Conservation (phyloP, 2,797 vertebrate genomes). For the Eurystomus glaucurus region DNA sequence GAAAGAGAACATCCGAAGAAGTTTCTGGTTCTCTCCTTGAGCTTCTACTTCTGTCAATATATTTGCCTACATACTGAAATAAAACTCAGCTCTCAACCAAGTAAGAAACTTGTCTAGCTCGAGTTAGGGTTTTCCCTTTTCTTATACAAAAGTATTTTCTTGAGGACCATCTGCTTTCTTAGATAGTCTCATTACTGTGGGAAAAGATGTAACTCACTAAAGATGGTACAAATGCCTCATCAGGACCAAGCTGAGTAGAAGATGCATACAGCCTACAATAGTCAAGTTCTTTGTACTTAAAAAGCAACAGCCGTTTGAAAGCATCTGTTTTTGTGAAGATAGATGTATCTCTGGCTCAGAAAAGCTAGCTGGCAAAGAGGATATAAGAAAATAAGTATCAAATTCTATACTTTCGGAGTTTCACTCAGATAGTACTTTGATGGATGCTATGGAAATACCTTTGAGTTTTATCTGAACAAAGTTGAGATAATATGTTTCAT, state of each 20-base stretch:
- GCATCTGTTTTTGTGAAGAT: background rate
- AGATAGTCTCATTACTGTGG: background rate
- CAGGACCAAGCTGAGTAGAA: background rate
- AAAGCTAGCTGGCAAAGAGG: background rate
- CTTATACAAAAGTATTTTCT: background rate
- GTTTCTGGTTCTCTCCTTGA: background rate
- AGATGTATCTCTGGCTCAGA: background rate
- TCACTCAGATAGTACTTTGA: background rate
- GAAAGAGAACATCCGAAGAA: background rate
- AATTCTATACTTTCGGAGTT: background rate
- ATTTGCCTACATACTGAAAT: background rate
- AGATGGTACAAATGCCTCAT: background rate
- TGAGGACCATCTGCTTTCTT: background rate
- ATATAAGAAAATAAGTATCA: background rate
- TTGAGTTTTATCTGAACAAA: background rate
- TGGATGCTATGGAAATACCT: background rate
- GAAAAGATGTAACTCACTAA: background rate
- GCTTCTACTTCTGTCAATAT: background rate
- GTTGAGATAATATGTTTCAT: background rate
- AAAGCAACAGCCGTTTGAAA: constrained; percentile 21
- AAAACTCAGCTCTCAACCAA: background rate
- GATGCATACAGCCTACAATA: background rate
- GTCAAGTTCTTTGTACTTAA: constrained; percentile 4
- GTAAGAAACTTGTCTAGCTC: background rate
- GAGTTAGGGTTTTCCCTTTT: background rate